A percentile compares a stretch with the other conserved stretches of the same genome.
Evolutionary conservation across 64 coral and sea anemone genomes (phyloP).

Genomic region (Stylophora pistillata): DNA sequence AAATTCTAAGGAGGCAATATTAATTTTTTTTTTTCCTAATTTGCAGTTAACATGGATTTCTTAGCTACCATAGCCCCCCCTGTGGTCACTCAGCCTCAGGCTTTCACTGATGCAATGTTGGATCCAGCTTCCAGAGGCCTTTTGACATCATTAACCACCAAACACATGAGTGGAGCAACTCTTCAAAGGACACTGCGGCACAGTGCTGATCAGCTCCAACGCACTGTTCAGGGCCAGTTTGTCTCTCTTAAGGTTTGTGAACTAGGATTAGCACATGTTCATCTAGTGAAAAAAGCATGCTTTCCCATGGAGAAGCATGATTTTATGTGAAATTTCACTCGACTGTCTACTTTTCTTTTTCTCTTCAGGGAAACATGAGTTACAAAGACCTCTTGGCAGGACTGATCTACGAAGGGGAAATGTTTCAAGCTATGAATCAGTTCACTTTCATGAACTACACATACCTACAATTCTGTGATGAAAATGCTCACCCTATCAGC

Average conservation of each 20-base stretch:
- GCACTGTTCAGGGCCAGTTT: conserved; percentile 71
- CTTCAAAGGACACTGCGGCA: conserved; percentile 34
- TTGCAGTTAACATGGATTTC: conserved; percentile 3
- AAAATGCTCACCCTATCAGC: background rate
- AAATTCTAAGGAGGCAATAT: background rate
- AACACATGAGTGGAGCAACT: conserved; percentile 70
- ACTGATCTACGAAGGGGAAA: conserved; percentile 78
- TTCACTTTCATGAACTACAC: conserved; percentile 72
- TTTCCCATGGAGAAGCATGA: background rate
- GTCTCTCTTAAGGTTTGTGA: conserved; percentile 73
- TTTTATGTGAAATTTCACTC: background rate
- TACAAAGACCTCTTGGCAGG: conserved; percentile 74
- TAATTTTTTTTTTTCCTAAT: background rate
- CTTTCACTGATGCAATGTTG: conserved; percentile 60
- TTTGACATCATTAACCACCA: conserved; percentile 35
- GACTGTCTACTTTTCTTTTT: background rate
- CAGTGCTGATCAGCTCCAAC: conserved; percentile 50
- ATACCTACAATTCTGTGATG: conserved; percentile 56
- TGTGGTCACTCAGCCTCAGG: conserved; percentile 52
- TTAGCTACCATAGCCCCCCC: conserved; percentile 5
- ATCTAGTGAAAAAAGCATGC: background rate
- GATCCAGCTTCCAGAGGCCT: conserved; percentile 61
- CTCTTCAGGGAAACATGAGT: conserved; percentile 71
- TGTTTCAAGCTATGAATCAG: conserved; percentile 55
- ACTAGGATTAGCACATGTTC: too few relatives aligned